Conservation (phyloP, 1,140 invertebrate genomes). For the Papilio helenus region DNA sequence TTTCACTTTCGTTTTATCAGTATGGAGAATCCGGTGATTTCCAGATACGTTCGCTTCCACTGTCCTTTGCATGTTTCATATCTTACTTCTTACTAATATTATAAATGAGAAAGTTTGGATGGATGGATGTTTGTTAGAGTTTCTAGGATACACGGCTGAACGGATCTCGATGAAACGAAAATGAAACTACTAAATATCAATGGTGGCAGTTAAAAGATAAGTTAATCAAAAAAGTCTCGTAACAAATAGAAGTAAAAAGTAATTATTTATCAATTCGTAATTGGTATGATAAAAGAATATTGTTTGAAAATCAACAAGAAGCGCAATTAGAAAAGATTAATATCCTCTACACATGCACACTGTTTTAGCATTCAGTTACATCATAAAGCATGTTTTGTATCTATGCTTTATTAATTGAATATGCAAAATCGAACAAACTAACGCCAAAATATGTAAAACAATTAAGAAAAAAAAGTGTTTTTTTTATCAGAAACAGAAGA, state of each 20-base stretch:
- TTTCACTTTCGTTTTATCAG: slow-evolving; percentile 61
- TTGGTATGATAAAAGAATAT: slow-evolving; percentile 3
- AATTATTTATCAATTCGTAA: slow-evolving; percentile 7
- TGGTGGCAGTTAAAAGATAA: not conserved
- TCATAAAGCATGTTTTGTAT: not conserved
- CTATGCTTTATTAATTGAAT: not conserved
- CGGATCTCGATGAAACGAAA: too few species aligned
- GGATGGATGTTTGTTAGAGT: too few species aligned
- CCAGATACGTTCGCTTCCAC: slow-evolving; percentile 27
- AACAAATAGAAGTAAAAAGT: not conserved
- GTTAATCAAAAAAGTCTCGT: not conserved
- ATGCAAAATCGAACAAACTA: not conserved
- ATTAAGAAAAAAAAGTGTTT: too few species aligned
- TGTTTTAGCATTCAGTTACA: not conserved
- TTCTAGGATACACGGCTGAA: too few species aligned
- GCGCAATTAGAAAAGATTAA: not conserved
- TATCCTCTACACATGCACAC: not conserved
- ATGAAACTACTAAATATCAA: not conserved
- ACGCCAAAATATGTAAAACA: not conserved
- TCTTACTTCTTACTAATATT: too few species aligned
- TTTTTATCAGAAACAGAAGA: not conserved
- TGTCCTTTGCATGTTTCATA: not conserved
- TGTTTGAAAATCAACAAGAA: slow-evolving; percentile 14
- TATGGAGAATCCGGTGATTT: slow-evolving; percentile 49
- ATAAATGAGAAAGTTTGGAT: too few species aligned